A percentile compares a stretch with the other conserved stretches of the same genome.
phyloP scores from a whole-genome alignment of 2,797 vertebrate species.

The Glyptemys insculpta region DNA sequence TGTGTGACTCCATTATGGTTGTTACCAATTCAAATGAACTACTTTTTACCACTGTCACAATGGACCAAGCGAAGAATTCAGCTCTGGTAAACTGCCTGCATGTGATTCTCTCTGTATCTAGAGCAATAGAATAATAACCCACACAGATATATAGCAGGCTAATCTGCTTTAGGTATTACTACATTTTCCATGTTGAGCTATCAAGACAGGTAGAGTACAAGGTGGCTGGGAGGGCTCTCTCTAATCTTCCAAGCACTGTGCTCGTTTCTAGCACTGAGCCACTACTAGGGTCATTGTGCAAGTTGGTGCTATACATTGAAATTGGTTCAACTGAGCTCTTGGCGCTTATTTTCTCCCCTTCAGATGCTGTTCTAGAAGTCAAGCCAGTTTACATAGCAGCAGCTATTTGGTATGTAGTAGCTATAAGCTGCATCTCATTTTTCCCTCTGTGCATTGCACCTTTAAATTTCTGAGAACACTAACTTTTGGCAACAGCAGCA shows the following conservation, averaged over 20 bases:
- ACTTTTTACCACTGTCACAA: slow-evolving; percentile 65
- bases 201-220: neutral
- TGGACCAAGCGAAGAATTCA: slow-evolving; percentile 2
- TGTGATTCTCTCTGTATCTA: neutral
- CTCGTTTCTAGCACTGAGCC: slow-evolving; percentile 26
- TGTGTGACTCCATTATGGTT: slow-evolving; percentile 62
- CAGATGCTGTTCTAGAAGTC: neutral
- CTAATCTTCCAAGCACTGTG: neutral
- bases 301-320: slow-evolving; percentile 22
- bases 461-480: neutral
- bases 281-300: neutral
- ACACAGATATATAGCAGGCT: neutral
- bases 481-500: slow-evolving; percentile 34
- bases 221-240: neutral
- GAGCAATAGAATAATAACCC: neutral
- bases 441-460: neutral
- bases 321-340: neutral
- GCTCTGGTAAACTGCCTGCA: slow-evolving; percentile 38
- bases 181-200: slow-evolving; percentile 15
- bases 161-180: slow-evolving; percentile 26
- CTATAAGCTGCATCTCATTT: neutral
- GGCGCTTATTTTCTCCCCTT: neutral
- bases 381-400: slow-evolving; percentile 8
- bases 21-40: slow-evolving; percentile 74
- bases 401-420: neutral